Conservation (phyloP, 2,797 vertebrate genomes). For the Esox lucius region DNA sequence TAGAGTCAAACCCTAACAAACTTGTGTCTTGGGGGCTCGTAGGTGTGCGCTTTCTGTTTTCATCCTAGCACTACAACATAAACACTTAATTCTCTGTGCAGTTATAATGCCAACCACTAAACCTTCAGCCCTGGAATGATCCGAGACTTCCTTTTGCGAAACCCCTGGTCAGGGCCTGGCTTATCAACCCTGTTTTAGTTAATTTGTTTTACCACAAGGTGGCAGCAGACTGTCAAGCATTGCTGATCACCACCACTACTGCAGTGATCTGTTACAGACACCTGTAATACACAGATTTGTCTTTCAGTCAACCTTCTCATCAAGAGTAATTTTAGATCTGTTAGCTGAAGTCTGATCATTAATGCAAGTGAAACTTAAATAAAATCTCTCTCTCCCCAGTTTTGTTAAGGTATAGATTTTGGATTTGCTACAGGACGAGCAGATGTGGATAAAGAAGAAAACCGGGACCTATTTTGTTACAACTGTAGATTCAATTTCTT, state of each 20-base stretch:
- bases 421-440: conserved; percentile 34
- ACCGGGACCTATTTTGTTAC: conserved; percentile 43
- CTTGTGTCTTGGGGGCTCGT: no score
- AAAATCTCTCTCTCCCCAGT: conserved; percentile 67
- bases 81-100: no score
- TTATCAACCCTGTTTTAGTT: background rate
- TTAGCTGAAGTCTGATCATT: background rate
- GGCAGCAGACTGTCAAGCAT: conserved; percentile 50
- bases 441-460: conserved; percentile 25
- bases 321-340: background rate
- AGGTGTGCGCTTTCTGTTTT: no score
- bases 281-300: background rate
- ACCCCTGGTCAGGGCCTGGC: no score
- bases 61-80: no score
- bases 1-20: no score
- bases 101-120: no score
- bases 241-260: background rate
- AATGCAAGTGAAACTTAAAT: background rate
- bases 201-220: conserved; percentile 43
- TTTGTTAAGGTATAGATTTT: conserved; percentile 76
- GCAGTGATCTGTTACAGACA: background rate
- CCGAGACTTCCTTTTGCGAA: no score
- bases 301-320: background rate
- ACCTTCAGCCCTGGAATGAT: no score
- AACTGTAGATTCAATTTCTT: conserved; percentile 36